Percentiles rank a stretch among this genome's conserved stretches.
phyloP scores from a whole-genome alignment of 2,113 vertebrate species.

The Parus major region DNA sequence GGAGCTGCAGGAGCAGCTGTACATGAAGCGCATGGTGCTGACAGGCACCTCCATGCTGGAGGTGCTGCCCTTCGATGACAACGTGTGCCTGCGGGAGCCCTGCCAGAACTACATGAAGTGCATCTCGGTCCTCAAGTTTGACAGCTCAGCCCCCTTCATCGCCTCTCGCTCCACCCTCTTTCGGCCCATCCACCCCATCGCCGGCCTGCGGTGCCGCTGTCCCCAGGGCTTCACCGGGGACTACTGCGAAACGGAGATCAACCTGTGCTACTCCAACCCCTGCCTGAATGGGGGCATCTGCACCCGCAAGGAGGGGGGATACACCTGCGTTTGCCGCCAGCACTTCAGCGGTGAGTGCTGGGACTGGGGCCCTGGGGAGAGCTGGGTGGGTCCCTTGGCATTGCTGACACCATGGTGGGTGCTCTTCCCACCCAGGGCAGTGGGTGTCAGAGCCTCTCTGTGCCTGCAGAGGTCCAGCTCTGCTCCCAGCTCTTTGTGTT shows the following conservation, averaged over 20 bases:
- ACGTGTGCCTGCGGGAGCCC: slow-evolving; percentile 95
- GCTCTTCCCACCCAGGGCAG: background rate
- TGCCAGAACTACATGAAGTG: slow-evolving; percentile 99
- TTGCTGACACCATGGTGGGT: background rate
- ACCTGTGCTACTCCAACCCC: slow-evolving; percentile 98
- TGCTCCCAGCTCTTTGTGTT: background rate
- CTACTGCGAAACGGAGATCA: slow-evolving; percentile 97
- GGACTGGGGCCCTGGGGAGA: fast-evolving
- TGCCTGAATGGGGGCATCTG: slow-evolving; percentile 92
- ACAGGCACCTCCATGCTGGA: slow-evolving; percentile 91
- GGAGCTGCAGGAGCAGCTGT: slow-evolving; percentile 96
- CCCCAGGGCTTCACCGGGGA: slow-evolving; percentile 94
- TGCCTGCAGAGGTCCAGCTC: background rate
- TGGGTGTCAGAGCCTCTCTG: background rate
- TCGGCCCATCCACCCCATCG: slow-evolving; percentile 95
- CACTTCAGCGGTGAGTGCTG: slow-evolving; percentile 87
- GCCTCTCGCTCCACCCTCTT: slow-evolving; percentile 92
- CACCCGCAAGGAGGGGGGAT: slow-evolving; percentile 89
- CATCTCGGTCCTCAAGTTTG: slow-evolving; percentile 95
- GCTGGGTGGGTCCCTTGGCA: fast-evolving
- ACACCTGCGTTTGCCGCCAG: slow-evolving; percentile 91
- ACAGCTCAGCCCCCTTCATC: slow-evolving; percentile 96
- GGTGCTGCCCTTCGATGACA: slow-evolving; percentile 96
- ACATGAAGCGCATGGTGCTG: slow-evolving; percentile 90
- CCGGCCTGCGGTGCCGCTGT: slow-evolving; percentile 94